Evolutionary conservation across 2,797 vertebrate species (phyloP), one percentile per base, ranked within the genome.

Genomic region (Fratercula arctica): DNA sequence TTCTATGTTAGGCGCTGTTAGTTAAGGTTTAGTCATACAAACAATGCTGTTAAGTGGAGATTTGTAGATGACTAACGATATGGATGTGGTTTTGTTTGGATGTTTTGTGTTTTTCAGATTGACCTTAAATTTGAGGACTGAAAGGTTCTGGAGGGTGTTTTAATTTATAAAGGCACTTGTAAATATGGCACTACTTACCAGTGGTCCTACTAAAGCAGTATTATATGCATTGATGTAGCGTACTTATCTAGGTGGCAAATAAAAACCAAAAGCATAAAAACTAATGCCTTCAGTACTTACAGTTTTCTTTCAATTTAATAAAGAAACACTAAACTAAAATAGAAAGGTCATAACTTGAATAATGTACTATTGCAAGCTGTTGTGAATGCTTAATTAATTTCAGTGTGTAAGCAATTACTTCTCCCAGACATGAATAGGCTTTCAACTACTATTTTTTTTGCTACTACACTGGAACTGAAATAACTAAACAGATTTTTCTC

Each of bases 381-480:
- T 41, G 39, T 2, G 23, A 85, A 63, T 74, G 13, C 25, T 74
- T 87, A 61, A 48, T 72, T 76, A 17, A n/a, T 64, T 76, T 93
- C 31, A n/a, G 2, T 60, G 1, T 43, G 15, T 46, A 57, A 81
- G 48, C 31, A 85, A 26, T 83, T 83, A 48, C 28, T 77, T 85
- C 28, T 70, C 53, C 41, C 18, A 37, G 50, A n/a, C n/a, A 31
- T 29, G 25, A 86, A n/a, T 8, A 72, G 16, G 25, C 48, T 86
- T 83, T 56, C 23, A 88, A 81, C 90, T 87, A 33, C 9, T 43
- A 6, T 33, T 68, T 85, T 75, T 86, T 81, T 93, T 48, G 28
- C 28, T 77, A 25, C 37, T 64, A 2, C 29, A 9, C 15, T 76
- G n/a, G 41, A 90, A 61, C 33, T 88, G 29, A 95, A 93, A 77